Conservation (phyloP, 2,888 invertebrate genomes). For the Arge pagana region DNA sequence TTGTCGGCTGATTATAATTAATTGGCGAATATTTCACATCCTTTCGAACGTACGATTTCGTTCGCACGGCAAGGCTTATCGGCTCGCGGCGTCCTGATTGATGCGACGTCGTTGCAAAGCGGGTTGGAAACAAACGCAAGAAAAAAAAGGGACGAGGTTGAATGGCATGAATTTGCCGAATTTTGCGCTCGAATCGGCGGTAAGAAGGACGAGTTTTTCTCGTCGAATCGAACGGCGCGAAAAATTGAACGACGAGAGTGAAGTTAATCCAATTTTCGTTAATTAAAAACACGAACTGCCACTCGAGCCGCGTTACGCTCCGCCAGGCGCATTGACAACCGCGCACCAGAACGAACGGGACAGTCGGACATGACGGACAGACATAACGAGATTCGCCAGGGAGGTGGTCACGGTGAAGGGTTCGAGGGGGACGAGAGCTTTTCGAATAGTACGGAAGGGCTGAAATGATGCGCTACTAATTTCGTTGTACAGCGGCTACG, state of each 20-base stretch:
- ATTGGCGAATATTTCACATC: no score
- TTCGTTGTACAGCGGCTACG: conserved; percentile 50
- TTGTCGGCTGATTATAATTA: no score
- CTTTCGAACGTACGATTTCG: no score
- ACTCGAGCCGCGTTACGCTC: conserved; percentile 18
- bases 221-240: conserved; percentile 10
- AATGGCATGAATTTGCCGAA: no score
- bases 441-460: conserved; percentile 41
- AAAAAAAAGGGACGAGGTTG: no score
- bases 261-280: conserved; percentile 15
- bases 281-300: conserved; percentile 22
- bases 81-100: no score
- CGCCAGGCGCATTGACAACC: conserved; percentile 18
- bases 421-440: no score
- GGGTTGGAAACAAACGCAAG: no score
- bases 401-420: conserved; percentile 14
- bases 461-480: conserved; percentile 52
- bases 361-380: conserved; percentile 19
- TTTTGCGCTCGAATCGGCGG: no score
- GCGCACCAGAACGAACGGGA: conserved; percentile 22
- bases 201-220: conserved; percentile 8
- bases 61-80: no score
- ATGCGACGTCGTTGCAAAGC: no score
- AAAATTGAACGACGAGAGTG: conserved; percentile 9
- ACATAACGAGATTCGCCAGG: conserved; percentile 39